phyloP scores from a whole-genome alignment of 2,797 vertebrate species.

The Xenentodon cancila region DNA sequence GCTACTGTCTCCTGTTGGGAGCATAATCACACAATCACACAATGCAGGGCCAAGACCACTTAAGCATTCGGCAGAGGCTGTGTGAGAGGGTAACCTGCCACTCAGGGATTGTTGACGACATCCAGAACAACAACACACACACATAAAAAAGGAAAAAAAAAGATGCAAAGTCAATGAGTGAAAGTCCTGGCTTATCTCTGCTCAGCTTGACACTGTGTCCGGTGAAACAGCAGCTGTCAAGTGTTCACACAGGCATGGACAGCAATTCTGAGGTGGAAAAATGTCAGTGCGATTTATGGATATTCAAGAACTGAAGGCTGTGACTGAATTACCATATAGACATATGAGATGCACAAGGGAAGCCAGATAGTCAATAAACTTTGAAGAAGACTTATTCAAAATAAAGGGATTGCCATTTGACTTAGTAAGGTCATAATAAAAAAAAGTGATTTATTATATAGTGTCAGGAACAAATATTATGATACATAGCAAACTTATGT shows the following conservation, averaged over 20 bases:
- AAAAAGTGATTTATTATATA: neutral
- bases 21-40: slow-evolving; percentile 40
- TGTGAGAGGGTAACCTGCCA: slow-evolving; percentile 51
- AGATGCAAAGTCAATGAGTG: slow-evolving; percentile 56
- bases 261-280: slow-evolving; percentile 39
- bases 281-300: slow-evolving; percentile 53
- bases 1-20: slow-evolving; percentile 16
- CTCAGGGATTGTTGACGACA: slow-evolving; percentile 67
- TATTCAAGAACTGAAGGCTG: slow-evolving; percentile 36
- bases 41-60: slow-evolving; percentile 48
- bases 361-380: neutral
- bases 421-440: neutral
- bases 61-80: slow-evolving; percentile 51
- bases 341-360: slow-evolving; percentile 10
- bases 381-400: neutral
- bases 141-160: neutral
- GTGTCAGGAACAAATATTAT: neutral
- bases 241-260: slow-evolving; percentile 34
- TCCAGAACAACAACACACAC: slow-evolving; percentile 44
- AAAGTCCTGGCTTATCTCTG: slow-evolving; percentile 51
- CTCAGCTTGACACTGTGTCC: slow-evolving; percentile 52
- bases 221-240: slow-evolving; percentile 58
- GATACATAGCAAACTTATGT: neutral
- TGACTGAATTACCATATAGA: slow-evolving; percentile 33
- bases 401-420: neutral